Conservation (phyloP, 2,797 vertebrate species). For the Sebastolobus altivelis region DNA sequence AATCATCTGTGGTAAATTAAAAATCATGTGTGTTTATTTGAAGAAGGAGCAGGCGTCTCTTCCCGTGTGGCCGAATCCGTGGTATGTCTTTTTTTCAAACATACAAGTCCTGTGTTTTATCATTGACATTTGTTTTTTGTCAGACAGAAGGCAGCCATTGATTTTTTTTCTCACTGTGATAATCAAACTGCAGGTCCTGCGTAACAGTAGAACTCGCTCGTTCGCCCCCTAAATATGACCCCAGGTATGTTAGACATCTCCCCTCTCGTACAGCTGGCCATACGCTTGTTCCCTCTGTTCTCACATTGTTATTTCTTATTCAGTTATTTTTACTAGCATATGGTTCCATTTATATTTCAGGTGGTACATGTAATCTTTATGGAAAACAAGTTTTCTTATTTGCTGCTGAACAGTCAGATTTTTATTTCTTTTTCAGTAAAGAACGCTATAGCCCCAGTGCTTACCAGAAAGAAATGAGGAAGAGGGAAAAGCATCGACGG, state of each 20-base stretch:
- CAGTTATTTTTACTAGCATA: not conserved
- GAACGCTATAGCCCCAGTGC: constrained; percentile 73
- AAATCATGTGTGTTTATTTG: constrained; percentile 45
- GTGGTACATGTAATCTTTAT: constrained; percentile 4
- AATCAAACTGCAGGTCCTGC: constrained; percentile 50
- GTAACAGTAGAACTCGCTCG: constrained; percentile 47
- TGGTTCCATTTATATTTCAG: constrained; percentile 9
- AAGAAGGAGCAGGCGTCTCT: constrained; percentile 74
- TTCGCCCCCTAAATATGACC: constrained; percentile 23
- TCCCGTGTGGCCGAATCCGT: constrained; percentile 70
- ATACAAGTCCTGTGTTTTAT: constrained; percentile 3
- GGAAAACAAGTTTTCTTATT: not conserved
- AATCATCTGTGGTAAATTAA: constrained; percentile 41
- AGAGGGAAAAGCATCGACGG: constrained; percentile 83
- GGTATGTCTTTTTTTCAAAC: constrained; percentile 71
- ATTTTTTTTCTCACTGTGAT: constrained; percentile 20
- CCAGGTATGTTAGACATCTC: constrained; percentile 41
- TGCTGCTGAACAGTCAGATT: constrained; percentile 3
- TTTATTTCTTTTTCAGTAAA: constrained; percentile 53
- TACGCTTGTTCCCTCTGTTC: not conserved
- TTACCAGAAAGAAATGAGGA: constrained; percentile 81
- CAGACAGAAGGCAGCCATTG: constrained; percentile 17
- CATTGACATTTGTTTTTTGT: constrained; percentile 23
- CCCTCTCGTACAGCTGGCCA: not conserved
- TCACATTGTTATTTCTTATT: not conserved